Base-by-base conservation (phyloP, 1,140 invertebrate species). In the Drosophila grimshawi region DNA sequence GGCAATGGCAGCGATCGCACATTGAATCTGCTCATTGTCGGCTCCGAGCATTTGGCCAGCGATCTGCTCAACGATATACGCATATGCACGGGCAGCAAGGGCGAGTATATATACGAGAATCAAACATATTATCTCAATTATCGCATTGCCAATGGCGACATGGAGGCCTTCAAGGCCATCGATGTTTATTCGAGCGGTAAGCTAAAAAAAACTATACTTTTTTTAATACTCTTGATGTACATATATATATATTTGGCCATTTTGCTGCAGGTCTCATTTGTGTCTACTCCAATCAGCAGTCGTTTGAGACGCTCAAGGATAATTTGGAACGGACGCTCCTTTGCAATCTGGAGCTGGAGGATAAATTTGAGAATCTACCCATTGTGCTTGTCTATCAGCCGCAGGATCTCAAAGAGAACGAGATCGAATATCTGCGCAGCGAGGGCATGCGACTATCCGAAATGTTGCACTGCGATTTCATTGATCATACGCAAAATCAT, bases 281-380 rank as follows among this genome's bases (percentile, higher is more conserved):
- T 92, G 96, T 98, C 32, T 99, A 97, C 93, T 97, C 97, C 77
- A 97, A 98, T 90, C 96, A 96, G 74, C 96, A 97, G 80, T 97
- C 97, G 2, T 96, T 99, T 89, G 97, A 98, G 81, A 98, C 98
- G 91, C 96, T 99, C 45, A 94, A 97, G 78, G 96, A 96, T 69
- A 98, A 97, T 91, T 94, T 99, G 68, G 97, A 98, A 89, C 98
- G 98, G 92, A 98, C 97, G 7, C 93, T 99, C 4, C 93, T 98
- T 0, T 97, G 97, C 3, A 98, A 98, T 94, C 93, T 98, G 61
- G 97, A 98, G 91, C 96, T 97, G 88, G 97, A 98, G 85, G 97
- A 98, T 86, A 95, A 97, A 75, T 92, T 93, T 35, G 94, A 97
- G 93, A 97, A 97, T 73, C 93, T 98, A 72, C 97, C 97, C 2